Conservation (phyloP, 2,888 invertebrate species). For the Chalcis sispes region DNA sequence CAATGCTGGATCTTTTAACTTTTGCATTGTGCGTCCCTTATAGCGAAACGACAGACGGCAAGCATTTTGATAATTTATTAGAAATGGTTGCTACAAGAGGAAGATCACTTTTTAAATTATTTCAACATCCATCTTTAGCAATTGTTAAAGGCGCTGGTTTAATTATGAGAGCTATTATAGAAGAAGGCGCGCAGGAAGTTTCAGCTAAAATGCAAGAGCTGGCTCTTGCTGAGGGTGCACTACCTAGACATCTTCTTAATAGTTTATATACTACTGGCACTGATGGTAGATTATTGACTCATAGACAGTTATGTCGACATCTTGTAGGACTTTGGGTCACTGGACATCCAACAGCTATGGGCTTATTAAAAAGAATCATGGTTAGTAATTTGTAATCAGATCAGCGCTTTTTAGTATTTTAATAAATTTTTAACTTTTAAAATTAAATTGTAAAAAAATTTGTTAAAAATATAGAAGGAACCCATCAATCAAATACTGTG, state of each 20-base stretch:
- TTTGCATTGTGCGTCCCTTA: conserved; percentile 99
- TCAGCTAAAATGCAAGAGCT: conserved; percentile 96
- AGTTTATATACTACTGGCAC: conserved; percentile 90
- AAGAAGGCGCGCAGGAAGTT: conserved; percentile 95
- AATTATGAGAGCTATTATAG: conserved; percentile 97
- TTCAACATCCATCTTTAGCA: conserved; percentile 97
- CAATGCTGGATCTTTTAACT: conserved; percentile 98
- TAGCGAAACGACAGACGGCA: conserved; percentile 98
- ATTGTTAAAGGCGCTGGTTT: conserved; percentile 99
- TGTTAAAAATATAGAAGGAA: too few species aligned
- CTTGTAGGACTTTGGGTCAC: conserved; percentile 97
- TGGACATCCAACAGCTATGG: conserved; percentile 93
- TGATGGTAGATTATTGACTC: conserved; percentile 89
- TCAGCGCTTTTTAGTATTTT: neutral
- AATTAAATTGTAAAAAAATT: too few species aligned
- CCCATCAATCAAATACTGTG: too few species aligned
- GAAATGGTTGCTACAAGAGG: conserved; percentile 96
- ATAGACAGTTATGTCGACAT: conserved; percentile 94
- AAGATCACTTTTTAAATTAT: conserved; percentile 92
- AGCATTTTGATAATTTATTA: conserved; percentile 93
- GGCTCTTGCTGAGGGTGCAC: conserved; percentile 96
- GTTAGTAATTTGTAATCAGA: conserved; percentile 75
- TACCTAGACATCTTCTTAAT: conserved; percentile 93
- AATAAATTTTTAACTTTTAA: too few species aligned
- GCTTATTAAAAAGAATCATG: conserved; percentile 90